Evolutionary conservation across 2,113 vertebrate species (phyloP), one percentile per base, ranked within the genome.

Genomic region (Cyphomyrus plagiostoma): DNA sequence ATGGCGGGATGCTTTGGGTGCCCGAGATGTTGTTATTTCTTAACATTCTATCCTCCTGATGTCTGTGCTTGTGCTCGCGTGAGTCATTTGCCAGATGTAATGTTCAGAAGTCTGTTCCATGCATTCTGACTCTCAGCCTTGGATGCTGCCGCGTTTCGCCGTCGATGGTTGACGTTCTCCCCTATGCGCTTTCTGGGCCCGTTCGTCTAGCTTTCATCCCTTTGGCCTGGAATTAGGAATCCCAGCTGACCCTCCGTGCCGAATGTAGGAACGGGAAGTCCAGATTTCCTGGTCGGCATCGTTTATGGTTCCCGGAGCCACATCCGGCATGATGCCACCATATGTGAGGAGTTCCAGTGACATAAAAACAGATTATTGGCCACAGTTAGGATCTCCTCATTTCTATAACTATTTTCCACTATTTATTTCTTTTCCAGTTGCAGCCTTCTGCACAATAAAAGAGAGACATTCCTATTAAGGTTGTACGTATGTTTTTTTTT

Each of bases 1-100:
- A 15, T 1, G 6, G 19, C 26, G 49, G 80, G 45, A 9, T 17
- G 23, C 42, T 86, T 42, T 15, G 9, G 21, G 23, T 49, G 21
- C 8, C 49, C 1, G 45, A 87, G 9, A 48, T 7, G 15, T 45
- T 7, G 15, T 45, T 77, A 87, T 80, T 48, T 87, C 85, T 87
- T 90, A 56, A 35, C 84, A 50, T 77, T 42, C 62, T 17, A n/a
- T 50, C 2, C 46, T 8, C 46, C 3, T 1, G 23, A 83, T 26
- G 7, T 53, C 30, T 46, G 21, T 21, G 23, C 17, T 53, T 13
- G 3, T 50, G 70, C 56, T 30, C 19, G 19, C 42, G 11, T 87
- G 66, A 90, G 42, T 46, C 30, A 35, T 80, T 77, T 46, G 9
- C 85, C 89, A 90, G 89, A 90, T 87, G 85, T 74, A 46, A 21